Base-by-base conservation (phyloP, 2,888 invertebrate genomes). In the Marronus borbonicus region DNA sequence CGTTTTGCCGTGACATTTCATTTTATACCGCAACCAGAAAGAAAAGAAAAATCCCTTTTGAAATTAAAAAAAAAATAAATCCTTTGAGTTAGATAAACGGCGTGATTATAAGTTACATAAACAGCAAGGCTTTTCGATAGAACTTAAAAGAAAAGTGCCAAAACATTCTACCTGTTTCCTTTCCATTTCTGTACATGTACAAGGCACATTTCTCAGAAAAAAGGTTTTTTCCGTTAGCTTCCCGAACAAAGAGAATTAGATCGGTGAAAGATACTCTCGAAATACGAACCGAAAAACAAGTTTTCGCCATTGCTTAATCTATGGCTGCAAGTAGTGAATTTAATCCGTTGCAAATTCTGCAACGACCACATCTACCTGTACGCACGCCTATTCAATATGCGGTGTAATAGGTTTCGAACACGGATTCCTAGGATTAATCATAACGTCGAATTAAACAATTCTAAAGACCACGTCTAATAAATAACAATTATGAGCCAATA, bases 401-500 rank as follows among this genome's bases (percentile, higher is more conserved):
- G 31, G n/a, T 14, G n/a, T 14, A 62, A 4, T 31, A 28, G 12
- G 28, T 28, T 28, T 14, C 24, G 28, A 12, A 31, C 2, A 62
- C 14, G 20, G 20, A 8, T 62, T n/a, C 3, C 31, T 28, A 14
- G 55, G 17, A 12, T 14, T 50, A 58, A 72, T 58, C 20, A 58
- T 72, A 58, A 60, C 36, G 39, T 72, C 36, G 20, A 69, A 69
- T 31, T 24, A 69, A 28, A 31, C 31, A 14, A 8, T 49, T 39
- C 24, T 8, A 39, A 58, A 39, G 39, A 7, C 20, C 17, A 1
- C 28, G 17, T 70, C 36, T 14, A 58, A 60, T 72, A 72, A 72
- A 58, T 72, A 58, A 58, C 72, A 72, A 72, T 72, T 72, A 72
- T 60, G 36, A 14, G 24, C 5, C 36, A 58, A 58, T 58, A 58